These are phyloP conservation scores for Rotaria sp. DNA, from an alignment of 2,888 invertebrate species.

Conservation along the genomic window DNA sequence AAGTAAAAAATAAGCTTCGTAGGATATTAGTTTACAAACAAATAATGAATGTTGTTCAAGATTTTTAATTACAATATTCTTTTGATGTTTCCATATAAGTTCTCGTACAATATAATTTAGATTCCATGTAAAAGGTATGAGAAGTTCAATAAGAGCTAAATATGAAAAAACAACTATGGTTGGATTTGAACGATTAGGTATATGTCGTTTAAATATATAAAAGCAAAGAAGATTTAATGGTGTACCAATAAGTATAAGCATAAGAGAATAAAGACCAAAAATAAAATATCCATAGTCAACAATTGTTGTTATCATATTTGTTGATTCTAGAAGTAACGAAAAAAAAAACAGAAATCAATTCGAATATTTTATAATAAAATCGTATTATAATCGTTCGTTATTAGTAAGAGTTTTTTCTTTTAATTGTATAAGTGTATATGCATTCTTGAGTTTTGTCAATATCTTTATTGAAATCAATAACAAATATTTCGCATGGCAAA, in stretches of 20 bases:
- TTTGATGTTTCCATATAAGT: conserved; percentile 32
- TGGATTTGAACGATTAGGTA: background rate
- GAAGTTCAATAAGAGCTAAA: background rate
- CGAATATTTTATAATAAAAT: too few relatives aligned
- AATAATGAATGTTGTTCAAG: conserved; percentile 36
- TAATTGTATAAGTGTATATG: too few relatives aligned
- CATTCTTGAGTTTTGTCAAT: too few relatives aligned
- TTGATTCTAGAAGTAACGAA: background rate
- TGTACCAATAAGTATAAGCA: background rate
- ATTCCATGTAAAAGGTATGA: background rate
- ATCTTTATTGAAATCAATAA: too few relatives aligned
- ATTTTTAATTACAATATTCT: background rate
- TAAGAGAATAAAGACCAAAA: background rate
- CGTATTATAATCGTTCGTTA: too few relatives aligned
- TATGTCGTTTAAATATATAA: background rate
- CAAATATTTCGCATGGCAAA: too few relatives aligned
- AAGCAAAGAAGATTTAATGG: background rate
- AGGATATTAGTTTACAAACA: conserved; percentile 37
- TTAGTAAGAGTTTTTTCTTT: too few relatives aligned
- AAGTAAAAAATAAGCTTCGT: conserved; percentile 34
- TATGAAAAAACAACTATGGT: background rate
- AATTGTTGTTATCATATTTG: background rate
- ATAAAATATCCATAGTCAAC: background rate
- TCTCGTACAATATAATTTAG: background rate
- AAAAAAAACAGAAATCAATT: background rate